phyloP scores from a whole-genome alignment of 2,113 vertebrate genomes.

The Macrotis lagotis region DNA sequence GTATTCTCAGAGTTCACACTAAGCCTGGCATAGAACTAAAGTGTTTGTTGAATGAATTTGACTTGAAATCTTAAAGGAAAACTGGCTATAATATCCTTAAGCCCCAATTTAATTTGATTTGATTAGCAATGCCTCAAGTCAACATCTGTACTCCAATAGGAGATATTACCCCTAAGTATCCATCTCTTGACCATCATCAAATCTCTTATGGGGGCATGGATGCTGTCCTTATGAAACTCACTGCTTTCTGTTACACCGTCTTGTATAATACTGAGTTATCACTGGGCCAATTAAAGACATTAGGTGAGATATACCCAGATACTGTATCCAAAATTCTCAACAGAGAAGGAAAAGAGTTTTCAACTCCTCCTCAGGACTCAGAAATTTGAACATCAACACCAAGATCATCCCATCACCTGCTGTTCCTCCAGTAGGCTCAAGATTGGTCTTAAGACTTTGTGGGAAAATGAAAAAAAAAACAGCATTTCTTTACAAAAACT shows the following conservation, averaged over 20 bases:
- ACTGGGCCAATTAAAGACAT: not conserved
- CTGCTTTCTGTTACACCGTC: not conserved
- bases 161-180: not conserved
- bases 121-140: not conserved
- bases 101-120: too few relatives aligned
- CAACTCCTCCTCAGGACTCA: not conserved
- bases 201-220: too few relatives aligned
- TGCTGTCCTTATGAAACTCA: not conserved
- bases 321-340: not conserved
- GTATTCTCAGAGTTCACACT: not conserved
- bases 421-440: not conserved
- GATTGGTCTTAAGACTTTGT: not conserved
- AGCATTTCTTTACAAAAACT: conserved; percentile 43
- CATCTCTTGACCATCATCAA: not conserved
- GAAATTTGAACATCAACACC: not conserved
- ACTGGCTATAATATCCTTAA: not conserved
- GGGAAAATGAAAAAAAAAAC: conserved; percentile 19
- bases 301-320: not conserved
- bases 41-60: not conserved
- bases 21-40: not conserved
- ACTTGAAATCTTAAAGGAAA: not conserved
- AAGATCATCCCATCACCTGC: not conserved
- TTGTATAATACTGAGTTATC: not conserved
- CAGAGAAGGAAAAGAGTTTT: not conserved
- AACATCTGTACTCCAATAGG: not conserved